Evolutionary conservation across 2,888 invertebrate species (phyloP).

Genomic region (Athalia circularis): DNA sequence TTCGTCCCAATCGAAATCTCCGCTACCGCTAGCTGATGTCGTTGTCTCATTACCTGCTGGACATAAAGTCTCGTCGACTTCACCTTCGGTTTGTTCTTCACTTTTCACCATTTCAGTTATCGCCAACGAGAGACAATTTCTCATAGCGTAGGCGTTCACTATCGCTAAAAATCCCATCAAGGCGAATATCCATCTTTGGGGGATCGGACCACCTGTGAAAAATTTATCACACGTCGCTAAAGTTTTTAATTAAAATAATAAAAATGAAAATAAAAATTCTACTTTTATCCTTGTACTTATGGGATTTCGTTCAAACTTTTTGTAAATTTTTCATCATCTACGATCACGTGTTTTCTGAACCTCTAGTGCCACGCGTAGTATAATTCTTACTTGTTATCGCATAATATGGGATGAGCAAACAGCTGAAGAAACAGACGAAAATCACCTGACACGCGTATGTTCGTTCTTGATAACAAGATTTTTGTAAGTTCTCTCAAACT

Average conservation of each 20-base stretch:
- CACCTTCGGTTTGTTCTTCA: neutral
- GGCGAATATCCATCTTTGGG: conserved; percentile 28
- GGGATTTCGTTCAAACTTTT: too few species aligned
- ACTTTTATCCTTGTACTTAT: too few species aligned
- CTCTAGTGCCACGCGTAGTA: conserved; percentile 44
- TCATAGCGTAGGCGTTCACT: conserved; percentile 82
- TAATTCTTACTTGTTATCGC: neutral
- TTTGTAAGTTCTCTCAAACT: neutral
- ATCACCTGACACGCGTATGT: neutral
- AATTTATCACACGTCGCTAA: neutral
- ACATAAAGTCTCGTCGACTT: neutral
- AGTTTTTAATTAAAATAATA: neutral
- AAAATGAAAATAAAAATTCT: neutral
- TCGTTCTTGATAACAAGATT: neutral
- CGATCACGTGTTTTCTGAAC: conserved; percentile 48
- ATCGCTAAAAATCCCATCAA: conserved; percentile 81
- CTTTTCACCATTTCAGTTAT: conserved; percentile 80
- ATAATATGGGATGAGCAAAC: neutral
- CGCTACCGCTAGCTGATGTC: conserved; percentile 39
- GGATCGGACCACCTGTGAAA: conserved; percentile 4
- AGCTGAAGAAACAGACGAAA: neutral
- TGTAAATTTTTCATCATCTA: neutral
- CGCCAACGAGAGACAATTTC: conserved; percentile 80
- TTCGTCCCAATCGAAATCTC: conserved; percentile 63
- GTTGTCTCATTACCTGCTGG: conserved; percentile 2